Evolutionary conservation across 2,888 invertebrate species (phyloP).

Genomic region (Coelinius sp.): DNA sequence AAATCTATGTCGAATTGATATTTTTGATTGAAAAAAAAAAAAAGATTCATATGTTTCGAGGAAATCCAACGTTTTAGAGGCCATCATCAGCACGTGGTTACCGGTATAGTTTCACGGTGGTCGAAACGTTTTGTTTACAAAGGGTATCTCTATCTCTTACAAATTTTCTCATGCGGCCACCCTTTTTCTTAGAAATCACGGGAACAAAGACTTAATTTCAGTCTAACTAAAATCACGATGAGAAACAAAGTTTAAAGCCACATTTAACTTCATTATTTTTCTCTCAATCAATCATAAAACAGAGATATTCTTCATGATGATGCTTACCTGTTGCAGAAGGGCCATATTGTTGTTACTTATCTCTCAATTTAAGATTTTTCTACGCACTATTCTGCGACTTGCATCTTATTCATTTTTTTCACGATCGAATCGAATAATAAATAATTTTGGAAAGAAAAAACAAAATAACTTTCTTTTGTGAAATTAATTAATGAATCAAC

Average conservation of each 20-base stretch:
- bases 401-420: not conserved
- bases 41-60: no score
- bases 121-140: conserved; percentile 14
- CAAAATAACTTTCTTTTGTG: not conserved
- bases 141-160: not conserved
- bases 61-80: no score
- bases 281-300: conserved; percentile 2
- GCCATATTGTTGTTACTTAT: conserved; percentile 54
- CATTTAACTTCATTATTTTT: not conserved
- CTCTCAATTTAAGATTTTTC: conserved; percentile 1
- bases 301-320: no score
- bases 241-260: not conserved
- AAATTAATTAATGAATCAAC: conserved; percentile 36
- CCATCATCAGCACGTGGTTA: conserved; percentile 4
- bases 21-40: no score
- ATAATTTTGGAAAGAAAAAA: not conserved
- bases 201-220: not conserved
- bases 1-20: no score
- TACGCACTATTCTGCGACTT: not conserved
- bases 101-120: not conserved
- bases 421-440: not conserved
- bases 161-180: not conserved
- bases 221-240: not conserved
- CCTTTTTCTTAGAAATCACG: not conserved
- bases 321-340: conserved; percentile 59